Percentiles rank a stretch among this genome's conserved stretches.
phyloP scores from a whole-genome alignment of 1,140 invertebrate species.

The Neuroterus valhalla region DNA sequence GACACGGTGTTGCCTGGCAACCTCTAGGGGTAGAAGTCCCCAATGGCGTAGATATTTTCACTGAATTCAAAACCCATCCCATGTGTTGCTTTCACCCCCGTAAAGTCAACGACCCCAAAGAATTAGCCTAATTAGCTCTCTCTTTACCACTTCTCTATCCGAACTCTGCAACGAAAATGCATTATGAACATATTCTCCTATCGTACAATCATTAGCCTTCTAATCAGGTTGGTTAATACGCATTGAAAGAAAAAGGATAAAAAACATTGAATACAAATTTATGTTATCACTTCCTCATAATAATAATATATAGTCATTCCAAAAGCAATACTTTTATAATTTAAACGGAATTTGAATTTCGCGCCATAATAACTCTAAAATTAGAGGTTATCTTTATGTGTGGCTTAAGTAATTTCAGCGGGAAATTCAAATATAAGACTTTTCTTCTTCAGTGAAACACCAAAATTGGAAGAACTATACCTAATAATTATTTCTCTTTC shows the following conservation, averaged over 20 bases:
- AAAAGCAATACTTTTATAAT: too few relatives aligned
- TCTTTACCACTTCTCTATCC: background rate
- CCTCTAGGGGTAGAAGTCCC: slow-evolving; percentile 65
- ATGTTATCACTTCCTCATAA: too few relatives aligned
- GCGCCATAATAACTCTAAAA: too few relatives aligned
- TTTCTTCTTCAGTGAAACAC: too few relatives aligned
- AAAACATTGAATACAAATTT: background rate
- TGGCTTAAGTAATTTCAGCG: too few relatives aligned
- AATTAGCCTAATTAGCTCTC: slow-evolving; percentile 30
- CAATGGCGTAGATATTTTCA: slow-evolving; percentile 67
- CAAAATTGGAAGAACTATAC: too few relatives aligned
- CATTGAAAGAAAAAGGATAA: background rate
- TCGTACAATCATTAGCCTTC: background rate
- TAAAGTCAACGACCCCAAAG: slow-evolving; percentile 56
- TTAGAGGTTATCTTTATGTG: too few relatives aligned
- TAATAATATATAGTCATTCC: too few relatives aligned
- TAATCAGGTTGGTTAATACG: background rate
- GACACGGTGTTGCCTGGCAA: slow-evolving; percentile 70
- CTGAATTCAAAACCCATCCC: slow-evolving; percentile 63
- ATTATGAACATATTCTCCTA: background rate
- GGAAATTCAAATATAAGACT: too few relatives aligned
- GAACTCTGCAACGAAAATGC: background rate
- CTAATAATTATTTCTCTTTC: too few relatives aligned
- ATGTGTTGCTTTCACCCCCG: slow-evolving; percentile 42
- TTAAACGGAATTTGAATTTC: too few relatives aligned